Evolutionary conservation across 1,140 invertebrate species (phyloP).

Genomic region (Heliothis subflexa): DNA sequence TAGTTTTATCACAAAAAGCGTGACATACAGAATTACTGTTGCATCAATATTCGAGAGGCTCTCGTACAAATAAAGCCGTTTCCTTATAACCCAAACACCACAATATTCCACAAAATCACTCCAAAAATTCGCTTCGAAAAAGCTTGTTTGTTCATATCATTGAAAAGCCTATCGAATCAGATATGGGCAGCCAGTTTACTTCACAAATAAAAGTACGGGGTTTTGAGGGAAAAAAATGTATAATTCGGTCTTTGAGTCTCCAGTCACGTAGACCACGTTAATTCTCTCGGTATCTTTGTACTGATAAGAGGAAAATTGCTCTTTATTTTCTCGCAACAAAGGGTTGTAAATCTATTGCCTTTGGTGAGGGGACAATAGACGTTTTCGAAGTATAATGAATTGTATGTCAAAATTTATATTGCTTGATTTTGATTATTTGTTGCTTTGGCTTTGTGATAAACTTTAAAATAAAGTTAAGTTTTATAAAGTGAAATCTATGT

Average conservation of each 20-base stretch:
- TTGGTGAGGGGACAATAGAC: background rate
- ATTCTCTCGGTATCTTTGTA: constrained; percentile 56
- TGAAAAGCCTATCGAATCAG: constrained; percentile 46
- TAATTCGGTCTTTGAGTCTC: constrained; percentile 52
- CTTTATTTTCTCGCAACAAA: constrained; percentile 41
- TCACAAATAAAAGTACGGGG: constrained; percentile 47
- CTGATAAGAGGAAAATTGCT: constrained; percentile 61
- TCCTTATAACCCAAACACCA: constrained; percentile 6
- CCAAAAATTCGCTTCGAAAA: constrained; percentile 24
- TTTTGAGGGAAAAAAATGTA: constrained; percentile 47
- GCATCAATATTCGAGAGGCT: background rate
- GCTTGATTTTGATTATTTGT: background rate
- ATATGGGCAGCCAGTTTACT: constrained; percentile 44
- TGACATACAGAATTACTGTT: no score
- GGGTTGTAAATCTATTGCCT: constrained; percentile 16
- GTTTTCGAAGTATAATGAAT: constrained; percentile 33
- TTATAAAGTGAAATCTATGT: no score
- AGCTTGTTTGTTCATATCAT: constrained; percentile 47
- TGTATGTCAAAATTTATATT: background rate
- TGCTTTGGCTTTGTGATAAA: background rate
- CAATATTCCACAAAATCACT: constrained; percentile 27
- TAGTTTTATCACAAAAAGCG: no score
- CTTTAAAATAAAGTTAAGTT: no score
- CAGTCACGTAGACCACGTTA: constrained; percentile 64
- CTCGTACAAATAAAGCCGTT: constrained; percentile 15